Percentiles rank a stretch among this genome's conserved stretches.
phyloP scores from a whole-genome alignment of 2,888 invertebrate genomes.

The Neelides folsomi region DNA sequence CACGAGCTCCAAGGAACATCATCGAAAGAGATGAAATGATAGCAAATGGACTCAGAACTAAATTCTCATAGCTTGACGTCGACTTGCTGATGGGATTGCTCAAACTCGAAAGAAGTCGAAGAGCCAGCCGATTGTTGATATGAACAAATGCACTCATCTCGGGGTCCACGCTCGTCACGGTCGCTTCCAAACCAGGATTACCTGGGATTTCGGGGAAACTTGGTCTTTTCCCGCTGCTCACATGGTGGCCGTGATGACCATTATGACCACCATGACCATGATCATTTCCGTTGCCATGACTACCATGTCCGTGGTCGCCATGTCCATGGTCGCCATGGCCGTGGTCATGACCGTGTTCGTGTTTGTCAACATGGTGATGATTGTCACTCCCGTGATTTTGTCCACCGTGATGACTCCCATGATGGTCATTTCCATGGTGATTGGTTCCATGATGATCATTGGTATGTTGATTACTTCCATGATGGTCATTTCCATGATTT shows the following conservation, averaged over 20 bases:
- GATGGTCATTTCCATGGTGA: too few relatives aligned
- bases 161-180: constrained; percentile 53
- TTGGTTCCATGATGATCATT: too few relatives aligned
- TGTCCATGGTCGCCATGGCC: constrained; percentile 9
- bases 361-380: constrained; percentile 10
- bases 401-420: too few relatives aligned
- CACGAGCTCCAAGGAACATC: constrained; percentile 76
- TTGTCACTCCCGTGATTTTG: constrained; percentile 4
- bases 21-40: constrained; percentile 74
- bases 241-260: constrained; percentile 11
- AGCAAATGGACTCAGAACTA: constrained; percentile 71
- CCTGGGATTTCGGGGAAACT: constrained; percentile 28
- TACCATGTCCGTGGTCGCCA: neutral
- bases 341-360: constrained; percentile 11
- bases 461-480: too few relatives aligned
- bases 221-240: constrained; percentile 22
- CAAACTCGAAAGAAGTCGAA: constrained; percentile 49
- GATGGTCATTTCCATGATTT: too few relatives aligned
- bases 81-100: constrained; percentile 48
- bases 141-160: constrained; percentile 65
- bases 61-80: constrained; percentile 50
- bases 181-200: constrained; percentile 47
- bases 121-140: constrained; percentile 71
- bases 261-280: constrained; percentile 7
- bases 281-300: constrained; percentile 3